Evolutionary conservation across 2,113 vertebrate species (phyloP).

Genomic region (Bufo gargarizans): DNA sequence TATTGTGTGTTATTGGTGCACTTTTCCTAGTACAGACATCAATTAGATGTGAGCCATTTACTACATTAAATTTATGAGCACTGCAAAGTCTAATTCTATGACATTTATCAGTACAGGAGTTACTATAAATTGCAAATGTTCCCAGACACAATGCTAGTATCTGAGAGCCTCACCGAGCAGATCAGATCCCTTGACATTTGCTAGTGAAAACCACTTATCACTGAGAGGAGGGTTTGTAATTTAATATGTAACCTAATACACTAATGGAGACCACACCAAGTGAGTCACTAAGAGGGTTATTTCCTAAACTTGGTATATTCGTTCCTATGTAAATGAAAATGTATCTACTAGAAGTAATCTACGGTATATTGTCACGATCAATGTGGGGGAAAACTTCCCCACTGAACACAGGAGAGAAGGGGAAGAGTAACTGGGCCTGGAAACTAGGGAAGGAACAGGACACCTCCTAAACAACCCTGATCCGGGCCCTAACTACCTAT

Average conservation of each 20-base stretch:
- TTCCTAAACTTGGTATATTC: neutral
- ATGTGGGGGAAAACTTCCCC: too few species aligned
- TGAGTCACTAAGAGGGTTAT: slow-evolving; percentile 34
- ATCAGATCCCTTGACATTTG: slow-evolving; percentile 24
- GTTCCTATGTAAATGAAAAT: neutral
- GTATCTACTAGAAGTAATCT: neutral
- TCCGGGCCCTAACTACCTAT: too few species aligned
- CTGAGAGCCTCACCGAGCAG: neutral
- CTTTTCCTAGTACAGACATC: neutral
- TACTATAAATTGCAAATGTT: neutral
- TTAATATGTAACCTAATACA: slow-evolving; percentile 53
- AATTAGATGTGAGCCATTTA: neutral
- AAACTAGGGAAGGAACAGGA: too few species aligned
- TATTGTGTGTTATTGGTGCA: neutral
- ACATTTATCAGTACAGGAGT: neutral
- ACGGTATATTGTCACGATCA: too few species aligned
- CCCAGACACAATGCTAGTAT: neutral
- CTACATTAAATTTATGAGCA: neutral
- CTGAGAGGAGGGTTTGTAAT: slow-evolving; percentile 39
- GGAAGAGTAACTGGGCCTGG: too few species aligned
- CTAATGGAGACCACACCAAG: slow-evolving; percentile 44
- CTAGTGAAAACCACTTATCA: slow-evolving; percentile 4
- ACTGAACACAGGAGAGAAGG: too few species aligned
- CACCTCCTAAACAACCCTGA: too few species aligned
- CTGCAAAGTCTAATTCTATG: neutral